phyloP scores from a whole-genome alignment of 1,140 invertebrate species.

The Magallana angulata region DNA sequence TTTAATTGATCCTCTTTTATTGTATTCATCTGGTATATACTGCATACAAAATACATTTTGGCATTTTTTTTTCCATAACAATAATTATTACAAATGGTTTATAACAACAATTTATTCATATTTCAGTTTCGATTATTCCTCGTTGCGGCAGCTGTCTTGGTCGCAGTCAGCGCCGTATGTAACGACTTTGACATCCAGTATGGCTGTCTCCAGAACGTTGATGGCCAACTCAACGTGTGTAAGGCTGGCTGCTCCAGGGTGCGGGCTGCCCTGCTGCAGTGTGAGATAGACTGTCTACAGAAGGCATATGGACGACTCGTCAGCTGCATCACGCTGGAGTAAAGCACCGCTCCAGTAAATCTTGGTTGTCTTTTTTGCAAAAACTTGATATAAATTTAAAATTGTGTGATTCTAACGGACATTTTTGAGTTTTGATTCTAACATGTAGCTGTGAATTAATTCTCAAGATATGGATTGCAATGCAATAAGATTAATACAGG shows the following conservation, averaged over 20 bases:
- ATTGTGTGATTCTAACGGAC: too few species aligned
- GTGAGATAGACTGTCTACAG: neutral
- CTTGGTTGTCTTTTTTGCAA: neutral
- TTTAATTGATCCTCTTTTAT: too few species aligned
- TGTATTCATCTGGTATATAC: too few species aligned
- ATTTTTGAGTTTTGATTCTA: too few species aligned
- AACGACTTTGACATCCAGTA: slow-evolving; percentile 3
- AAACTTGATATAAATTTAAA: too few species aligned
- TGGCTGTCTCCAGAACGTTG: neutral
- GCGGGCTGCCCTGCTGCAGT: neutral
- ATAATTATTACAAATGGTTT: too few species aligned
- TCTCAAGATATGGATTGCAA: too few species aligned
- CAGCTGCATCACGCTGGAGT: slow-evolving; percentile 1
- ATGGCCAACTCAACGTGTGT: neutral
- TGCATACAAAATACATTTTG: too few species aligned
- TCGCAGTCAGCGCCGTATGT: neutral
- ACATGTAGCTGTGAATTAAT: too few species aligned
- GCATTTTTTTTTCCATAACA: too few species aligned
- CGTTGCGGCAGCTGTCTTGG: neutral
- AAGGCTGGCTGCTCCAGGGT: neutral
- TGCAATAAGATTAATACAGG: too few species aligned
- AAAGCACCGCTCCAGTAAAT: neutral
- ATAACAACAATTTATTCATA: neutral
- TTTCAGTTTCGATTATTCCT: neutral
- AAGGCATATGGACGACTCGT: neutral